Evolutionary conservation across 2,113 vertebrate genomes (phyloP), one percentile per base, ranked within the genome.

Genomic region (Epinephelus moara): DNA sequence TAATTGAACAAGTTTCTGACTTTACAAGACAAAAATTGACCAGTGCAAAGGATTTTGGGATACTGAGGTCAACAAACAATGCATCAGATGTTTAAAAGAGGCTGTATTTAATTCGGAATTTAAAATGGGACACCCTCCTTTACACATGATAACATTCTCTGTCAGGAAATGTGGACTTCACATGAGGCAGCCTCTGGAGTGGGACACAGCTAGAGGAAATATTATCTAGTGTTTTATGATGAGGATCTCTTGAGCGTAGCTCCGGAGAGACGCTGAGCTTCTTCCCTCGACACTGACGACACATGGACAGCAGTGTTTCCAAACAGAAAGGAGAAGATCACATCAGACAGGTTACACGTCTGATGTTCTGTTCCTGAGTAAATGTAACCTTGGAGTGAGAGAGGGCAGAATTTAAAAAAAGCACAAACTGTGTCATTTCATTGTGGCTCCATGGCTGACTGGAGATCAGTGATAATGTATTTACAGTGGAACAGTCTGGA

Each of bases 391-490:
- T 78, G 49, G 70, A 80, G 64, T 71, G 67, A 55, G 33, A 70
- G 53, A 78, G 60, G 70, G 67, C 53, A 64, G 52, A 56, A 59
- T 64, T 71, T 10, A 42, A 69, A 85, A 85, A 91, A 89, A 88
- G 21, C 79, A 91, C 75, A 88, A 86, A 81, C 73, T 56, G 62
- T 89, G 85, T 88, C 74, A 90, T 90, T 82, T 93, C 86, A 92
- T 75, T 73, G 80, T 56, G 42, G 61, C 66, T 86, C 67, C 70
- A 78, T 72, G 85, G 85, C 83, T 86, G 85, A 90, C 64, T 89
- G 87, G 83, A 87, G 81, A 92, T 92, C 86, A 78, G 56, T 81
- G 81, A 81, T 69, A 4, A 52, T 62, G 63, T 87, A 82, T 85
- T 74, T 90, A 87, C 86, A 91, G 50, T 78, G 52, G 42, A 84